A percentile compares a stretch with the other conserved stretches of the same genome.
Evolutionary conservation across 1,140 invertebrate genomes (phyloP).

Genomic region (Melanaphis sacchari): DNA sequence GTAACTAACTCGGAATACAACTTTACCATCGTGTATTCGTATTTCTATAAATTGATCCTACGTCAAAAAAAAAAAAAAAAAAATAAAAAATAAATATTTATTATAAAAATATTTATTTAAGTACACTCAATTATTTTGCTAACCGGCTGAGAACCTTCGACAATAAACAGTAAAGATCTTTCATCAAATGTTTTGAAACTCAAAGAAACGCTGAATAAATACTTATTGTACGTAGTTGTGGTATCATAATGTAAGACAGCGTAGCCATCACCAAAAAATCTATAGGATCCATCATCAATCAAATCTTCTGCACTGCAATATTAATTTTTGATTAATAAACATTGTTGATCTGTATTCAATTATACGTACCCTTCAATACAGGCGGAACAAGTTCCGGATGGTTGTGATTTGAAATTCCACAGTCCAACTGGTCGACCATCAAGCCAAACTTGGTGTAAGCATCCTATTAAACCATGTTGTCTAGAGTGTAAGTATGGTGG

Average conservation of each 20-base stretch:
- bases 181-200: conserved; percentile 87
- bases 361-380: conserved; percentile 74
- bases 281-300: conserved; percentile 67
- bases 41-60: conserved; percentile 82
- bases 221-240: conserved; percentile 72
- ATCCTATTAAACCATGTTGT: conserved; percentile 71
- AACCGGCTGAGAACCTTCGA: conserved; percentile 65
- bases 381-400: conserved; percentile 74
- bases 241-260: conserved; percentile 72
- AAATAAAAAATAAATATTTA: too few species aligned
- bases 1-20: conserved; percentile 80
- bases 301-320: conserved; percentile 67
- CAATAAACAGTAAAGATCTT: conserved; percentile 85
- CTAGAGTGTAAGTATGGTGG: conserved; percentile 61
- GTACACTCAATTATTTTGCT: conserved; percentile 60
- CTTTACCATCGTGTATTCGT: conserved; percentile 75
- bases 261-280: conserved; percentile 82
- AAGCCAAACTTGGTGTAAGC: conserved; percentile 78
- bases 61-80: conserved; percentile 61
- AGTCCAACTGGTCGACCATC: conserved; percentile 82
- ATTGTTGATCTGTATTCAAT: background rate
- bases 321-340: background rate
- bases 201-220: conserved; percentile 79
- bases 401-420: conserved; percentile 82
- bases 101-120: background rate